These are phyloP conservation scores for Monoplex corrugatus DNA, from an alignment of 2,888 invertebrate species.

Conservation along the genomic window DNA sequence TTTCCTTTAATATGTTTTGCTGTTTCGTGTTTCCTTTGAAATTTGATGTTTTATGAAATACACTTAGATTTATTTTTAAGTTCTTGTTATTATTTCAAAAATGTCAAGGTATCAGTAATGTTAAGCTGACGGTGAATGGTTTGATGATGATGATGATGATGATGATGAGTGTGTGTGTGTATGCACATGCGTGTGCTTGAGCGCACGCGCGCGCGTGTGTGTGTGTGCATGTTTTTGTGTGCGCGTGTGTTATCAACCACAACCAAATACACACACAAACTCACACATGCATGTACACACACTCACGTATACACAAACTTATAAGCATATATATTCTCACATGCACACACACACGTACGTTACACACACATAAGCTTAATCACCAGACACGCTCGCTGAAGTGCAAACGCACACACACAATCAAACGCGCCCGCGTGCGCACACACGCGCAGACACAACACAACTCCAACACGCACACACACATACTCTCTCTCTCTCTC, in stretches of 20 bases:
- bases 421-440: neutral
- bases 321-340: neutral
- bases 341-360: neutral
- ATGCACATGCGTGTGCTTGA: neutral
- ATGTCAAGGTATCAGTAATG: too few species aligned
- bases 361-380: too few species aligned
- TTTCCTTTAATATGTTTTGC: too few species aligned
- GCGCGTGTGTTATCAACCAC: too few species aligned
- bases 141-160: neutral
- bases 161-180: neutral
- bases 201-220: neutral
- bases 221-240: neutral
- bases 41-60: too few species aligned
- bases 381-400: too few species aligned
- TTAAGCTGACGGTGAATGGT: neutral
- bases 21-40: too few species aligned
- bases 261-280: neutral
- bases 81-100: too few species aligned
- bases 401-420: constrained; percentile 8
- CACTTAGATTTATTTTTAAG: too few species aligned
- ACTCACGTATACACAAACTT: neutral
- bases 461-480: constrained; percentile 20
- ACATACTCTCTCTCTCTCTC: constrained; percentile 14
- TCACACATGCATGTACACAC: neutral
- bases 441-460: constrained; percentile 16